These are phyloP conservation scores for Solenodon paradoxus DNA, from an alignment of 2,113 vertebrate species.

Conservation along the genomic window DNA sequence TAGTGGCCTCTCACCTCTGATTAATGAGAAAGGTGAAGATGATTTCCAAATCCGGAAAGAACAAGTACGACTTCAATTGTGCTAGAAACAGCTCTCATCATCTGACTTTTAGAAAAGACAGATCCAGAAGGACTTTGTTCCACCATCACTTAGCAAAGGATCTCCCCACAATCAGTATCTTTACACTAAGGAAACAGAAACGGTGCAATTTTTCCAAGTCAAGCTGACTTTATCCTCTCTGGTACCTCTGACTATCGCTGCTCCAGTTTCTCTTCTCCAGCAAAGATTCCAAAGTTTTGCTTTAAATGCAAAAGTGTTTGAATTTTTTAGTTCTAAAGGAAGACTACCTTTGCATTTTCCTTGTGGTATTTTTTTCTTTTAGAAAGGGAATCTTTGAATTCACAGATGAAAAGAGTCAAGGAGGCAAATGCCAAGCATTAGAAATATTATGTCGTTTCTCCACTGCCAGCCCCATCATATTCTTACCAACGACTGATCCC, in stretches of 20 bases:
- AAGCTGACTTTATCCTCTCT: neutral
- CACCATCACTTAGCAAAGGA: neutral
- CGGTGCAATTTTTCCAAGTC: neutral
- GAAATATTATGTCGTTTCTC: neutral
- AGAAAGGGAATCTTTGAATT: neutral
- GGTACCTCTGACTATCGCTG: neutral
- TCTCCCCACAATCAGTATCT: neutral
- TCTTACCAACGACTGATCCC: neutral
- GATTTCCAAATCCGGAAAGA: neutral
- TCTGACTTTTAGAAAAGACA: neutral
- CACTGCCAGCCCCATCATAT: rapidly evolving
- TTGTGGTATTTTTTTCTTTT: neutral
- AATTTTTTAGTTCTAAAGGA: neutral
- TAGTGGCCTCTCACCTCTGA: neutral
- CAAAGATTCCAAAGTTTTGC: neutral
- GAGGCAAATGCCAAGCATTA: neutral
- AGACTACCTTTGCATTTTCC: neutral
- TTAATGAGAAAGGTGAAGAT: neutral
- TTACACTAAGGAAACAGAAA: neutral
- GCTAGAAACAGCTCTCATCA: neutral
- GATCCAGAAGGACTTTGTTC: neutral
- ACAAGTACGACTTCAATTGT: neutral
- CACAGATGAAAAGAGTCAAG: neutral
- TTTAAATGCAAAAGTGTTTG: neutral
- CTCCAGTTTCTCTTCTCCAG: neutral